phyloP scores from a whole-genome alignment of 2,113 vertebrate genomes.

The Pelecanoides urinatrix region DNA sequence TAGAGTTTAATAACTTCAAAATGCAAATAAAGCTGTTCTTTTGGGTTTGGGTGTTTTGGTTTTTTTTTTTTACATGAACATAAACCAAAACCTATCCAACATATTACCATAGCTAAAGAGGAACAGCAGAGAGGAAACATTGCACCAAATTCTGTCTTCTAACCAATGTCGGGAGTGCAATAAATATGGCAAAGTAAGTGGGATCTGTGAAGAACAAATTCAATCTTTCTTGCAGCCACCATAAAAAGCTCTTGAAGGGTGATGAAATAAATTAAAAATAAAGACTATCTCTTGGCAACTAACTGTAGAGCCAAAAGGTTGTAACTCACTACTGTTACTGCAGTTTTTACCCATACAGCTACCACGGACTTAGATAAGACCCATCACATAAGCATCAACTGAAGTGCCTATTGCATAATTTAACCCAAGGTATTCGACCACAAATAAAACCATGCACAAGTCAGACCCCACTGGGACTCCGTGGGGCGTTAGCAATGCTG shows the following conservation, averaged over 20 bases:
- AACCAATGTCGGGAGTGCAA: background rate
- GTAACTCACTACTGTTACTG: background rate
- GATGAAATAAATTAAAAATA: background rate
- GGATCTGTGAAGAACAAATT: background rate
- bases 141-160: background rate
- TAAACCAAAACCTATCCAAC: background rate
- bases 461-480: background rate
- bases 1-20: background rate
- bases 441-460: background rate
- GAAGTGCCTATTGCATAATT: background rate
- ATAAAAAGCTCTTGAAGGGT: background rate
- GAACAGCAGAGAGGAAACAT: background rate
- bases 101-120: background rate
- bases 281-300: background rate
- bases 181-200: background rate
- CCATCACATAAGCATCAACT: background rate
- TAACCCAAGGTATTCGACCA: background rate
- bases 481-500: background rate
- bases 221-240: background rate
- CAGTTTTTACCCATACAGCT: background rate
- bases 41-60: background rate
- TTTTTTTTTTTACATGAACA: background rate
- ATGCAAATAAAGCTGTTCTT: background rate
- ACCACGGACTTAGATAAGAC: background rate
- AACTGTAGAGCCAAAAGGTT: background rate